These are phyloP conservation scores for Eubasilissa regina DNA, from an alignment of 1,140 invertebrate genomes.

Conservation along the genomic window DNA sequence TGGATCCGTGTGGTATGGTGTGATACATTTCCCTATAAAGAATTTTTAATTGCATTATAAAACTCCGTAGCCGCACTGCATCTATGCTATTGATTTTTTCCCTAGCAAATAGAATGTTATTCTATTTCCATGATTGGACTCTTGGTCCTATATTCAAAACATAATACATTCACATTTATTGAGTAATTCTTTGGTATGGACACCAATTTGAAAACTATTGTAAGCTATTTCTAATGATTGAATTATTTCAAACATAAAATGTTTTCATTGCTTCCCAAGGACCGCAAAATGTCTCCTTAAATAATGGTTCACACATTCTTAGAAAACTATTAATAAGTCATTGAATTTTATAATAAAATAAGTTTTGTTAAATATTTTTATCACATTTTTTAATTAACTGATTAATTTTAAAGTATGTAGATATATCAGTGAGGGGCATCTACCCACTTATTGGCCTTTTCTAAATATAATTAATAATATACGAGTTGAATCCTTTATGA, in stretches of 20 bases:
- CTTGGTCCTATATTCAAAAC: too few relatives aligned
- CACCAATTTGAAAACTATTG: background rate
- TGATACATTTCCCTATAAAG: too few relatives aligned
- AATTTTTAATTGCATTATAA: too few relatives aligned
- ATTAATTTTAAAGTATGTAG: constrained; percentile 23
- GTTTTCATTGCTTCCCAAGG: background rate
- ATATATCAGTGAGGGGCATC: constrained; percentile 6
- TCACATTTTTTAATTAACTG: constrained; percentile 21
- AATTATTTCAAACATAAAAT: background rate
- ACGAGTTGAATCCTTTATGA: constrained; percentile 19
- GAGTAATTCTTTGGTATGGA: too few relatives aligned
- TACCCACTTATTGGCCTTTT: background rate
- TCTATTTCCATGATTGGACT: too few relatives aligned
- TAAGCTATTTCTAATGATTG: background rate
- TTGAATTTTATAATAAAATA: background rate
- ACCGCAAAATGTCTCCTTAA: background rate
- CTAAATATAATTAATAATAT: constrained; percentile 10
- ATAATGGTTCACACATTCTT: background rate
- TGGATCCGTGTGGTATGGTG: too few relatives aligned
- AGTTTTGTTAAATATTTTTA: constrained; percentile 2
- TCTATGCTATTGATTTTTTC: too few relatives aligned
- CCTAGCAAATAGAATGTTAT: too few relatives aligned
- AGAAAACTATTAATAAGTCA: background rate
- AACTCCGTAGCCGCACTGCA: too few relatives aligned
- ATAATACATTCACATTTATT: too few relatives aligned